These are phyloP conservation scores for Limnephilus rhombicus DNA, from an alignment of 2,888 invertebrate genomes.

Conservation along the genomic window DNA sequence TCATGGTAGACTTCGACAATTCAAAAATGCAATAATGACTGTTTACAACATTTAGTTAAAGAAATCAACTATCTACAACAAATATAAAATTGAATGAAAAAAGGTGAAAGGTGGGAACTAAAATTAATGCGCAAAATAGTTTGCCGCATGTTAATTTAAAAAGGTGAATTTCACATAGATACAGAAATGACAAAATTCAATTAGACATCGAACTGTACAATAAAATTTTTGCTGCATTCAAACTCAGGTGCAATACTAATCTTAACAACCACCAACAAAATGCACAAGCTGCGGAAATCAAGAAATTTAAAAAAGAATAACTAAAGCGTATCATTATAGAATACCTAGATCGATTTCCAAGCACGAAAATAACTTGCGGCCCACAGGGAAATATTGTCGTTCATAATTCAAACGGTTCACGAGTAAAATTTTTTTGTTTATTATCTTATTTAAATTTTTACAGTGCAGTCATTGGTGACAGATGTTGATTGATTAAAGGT, in stretches of 20 bases:
- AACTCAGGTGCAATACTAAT: constrained; percentile 12
- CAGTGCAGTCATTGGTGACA: background rate
- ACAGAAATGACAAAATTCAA: background rate
- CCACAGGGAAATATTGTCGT: background rate
- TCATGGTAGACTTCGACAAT: background rate
- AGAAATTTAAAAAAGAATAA: background rate
- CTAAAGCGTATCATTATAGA: constrained; percentile 23
- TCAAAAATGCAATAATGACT: background rate
- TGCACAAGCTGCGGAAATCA: constrained; percentile 14
- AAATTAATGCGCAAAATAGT: background rate
- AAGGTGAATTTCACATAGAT: background rate
- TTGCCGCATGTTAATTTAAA: background rate
- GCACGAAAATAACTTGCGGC: background rate
- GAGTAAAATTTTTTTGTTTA: too few species aligned
- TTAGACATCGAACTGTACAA: background rate
- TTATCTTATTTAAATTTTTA: background rate
- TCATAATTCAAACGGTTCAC: background rate
- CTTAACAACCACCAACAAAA: constrained; percentile 44
- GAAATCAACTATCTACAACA: background rate
- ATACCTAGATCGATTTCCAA: background rate
- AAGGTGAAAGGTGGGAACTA: background rate
- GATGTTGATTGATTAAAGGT: background rate
- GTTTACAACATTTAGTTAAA: background rate
- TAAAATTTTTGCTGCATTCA: constrained; percentile 33
- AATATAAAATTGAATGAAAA: background rate